These are phyloP conservation scores for Spodoptera littoralis DNA, from an alignment of 2,888 invertebrate species.

Conservation along the genomic window DNA sequence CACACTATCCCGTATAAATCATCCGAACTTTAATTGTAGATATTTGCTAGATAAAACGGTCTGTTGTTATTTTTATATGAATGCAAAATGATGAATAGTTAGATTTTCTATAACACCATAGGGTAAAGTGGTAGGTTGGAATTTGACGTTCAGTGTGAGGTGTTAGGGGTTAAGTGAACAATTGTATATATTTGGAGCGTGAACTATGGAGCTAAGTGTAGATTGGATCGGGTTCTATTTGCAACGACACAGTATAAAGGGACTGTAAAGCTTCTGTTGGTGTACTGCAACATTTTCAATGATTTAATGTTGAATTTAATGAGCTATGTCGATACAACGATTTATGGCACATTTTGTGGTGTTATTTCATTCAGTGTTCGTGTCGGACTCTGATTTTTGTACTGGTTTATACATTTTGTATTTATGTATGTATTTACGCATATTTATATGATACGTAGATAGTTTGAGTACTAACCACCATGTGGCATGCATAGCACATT, in stretches of 20 bases:
- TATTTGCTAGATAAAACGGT: conserved; percentile 84
- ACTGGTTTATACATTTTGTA: neutral
- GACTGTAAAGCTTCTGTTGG: conserved; percentile 14
- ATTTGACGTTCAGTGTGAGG: conserved; percentile 41
- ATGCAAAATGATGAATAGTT: conserved; percentile 83
- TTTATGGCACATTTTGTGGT: conserved; percentile 66
- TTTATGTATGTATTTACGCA: too few species aligned
- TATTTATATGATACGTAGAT: too few species aligned
- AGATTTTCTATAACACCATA: conserved; percentile 87
- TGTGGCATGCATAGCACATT: too few species aligned
- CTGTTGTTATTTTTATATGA: conserved; percentile 89
- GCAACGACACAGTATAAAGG: conserved; percentile 42
- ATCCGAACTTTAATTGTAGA: conserved; percentile 82
- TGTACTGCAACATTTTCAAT: conserved; percentile 22
- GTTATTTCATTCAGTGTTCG: conserved; percentile 57
- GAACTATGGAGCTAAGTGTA: conserved; percentile 53
- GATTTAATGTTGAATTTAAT: conserved; percentile 66
- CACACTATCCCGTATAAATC: conserved; percentile 75
- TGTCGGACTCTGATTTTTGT: conserved; percentile 39
- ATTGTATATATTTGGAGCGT: conserved; percentile 58
- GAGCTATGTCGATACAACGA: conserved; percentile 84
- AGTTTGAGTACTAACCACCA: too few species aligned
- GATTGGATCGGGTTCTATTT: conserved; percentile 27
- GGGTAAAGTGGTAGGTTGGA: conserved; percentile 68
- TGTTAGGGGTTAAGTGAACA: conserved; percentile 55